Conservation (phyloP, 2,888 invertebrate species). For the Drepana falcataria region DNA sequence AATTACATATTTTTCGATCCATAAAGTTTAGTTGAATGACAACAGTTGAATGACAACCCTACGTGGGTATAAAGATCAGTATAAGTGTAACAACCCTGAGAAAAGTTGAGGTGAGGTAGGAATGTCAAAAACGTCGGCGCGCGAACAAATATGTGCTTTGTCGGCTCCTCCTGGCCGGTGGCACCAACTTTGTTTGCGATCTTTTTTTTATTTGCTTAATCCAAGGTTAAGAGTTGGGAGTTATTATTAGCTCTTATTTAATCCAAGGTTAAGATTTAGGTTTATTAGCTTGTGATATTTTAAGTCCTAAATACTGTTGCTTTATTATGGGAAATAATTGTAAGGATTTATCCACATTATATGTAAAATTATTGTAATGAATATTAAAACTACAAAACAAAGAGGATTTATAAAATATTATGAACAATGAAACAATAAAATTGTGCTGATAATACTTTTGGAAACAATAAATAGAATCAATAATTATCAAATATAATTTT, state of each 20-base stretch:
- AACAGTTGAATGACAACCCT: slow-evolving; percentile 15
- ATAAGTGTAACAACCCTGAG: slow-evolving; percentile 61
- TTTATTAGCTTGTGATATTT: no score
- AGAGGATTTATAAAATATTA: slow-evolving; percentile 1
- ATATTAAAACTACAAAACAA: no score
- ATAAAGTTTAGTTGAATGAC: no score
- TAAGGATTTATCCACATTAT: not conserved
- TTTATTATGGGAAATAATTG: not conserved
- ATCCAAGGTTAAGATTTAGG: no score
- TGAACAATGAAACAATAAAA: not conserved
- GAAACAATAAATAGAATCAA: not conserved
- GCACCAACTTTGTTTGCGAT: slow-evolving; percentile 14
- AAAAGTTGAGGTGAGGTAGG: slow-evolving; percentile 65
- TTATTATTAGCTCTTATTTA: slow-evolving; percentile 4
- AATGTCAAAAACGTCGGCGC: slow-evolving; percentile 70
- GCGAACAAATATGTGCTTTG: slow-evolving; percentile 75
- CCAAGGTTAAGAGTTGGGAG: not conserved
- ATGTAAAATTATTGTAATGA: no score
- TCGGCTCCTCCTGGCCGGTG: slow-evolving; percentile 36
- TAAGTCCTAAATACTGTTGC: no score
- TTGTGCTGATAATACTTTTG: not conserved
- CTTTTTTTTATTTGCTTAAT: slow-evolving; percentile 25
- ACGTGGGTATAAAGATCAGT: slow-evolving; percentile 25
- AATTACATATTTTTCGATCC: no score
- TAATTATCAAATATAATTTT: not conserved